Base-by-base conservation (phyloP, 2,888 invertebrate genomes). In the Leucophenga maculata region DNA sequence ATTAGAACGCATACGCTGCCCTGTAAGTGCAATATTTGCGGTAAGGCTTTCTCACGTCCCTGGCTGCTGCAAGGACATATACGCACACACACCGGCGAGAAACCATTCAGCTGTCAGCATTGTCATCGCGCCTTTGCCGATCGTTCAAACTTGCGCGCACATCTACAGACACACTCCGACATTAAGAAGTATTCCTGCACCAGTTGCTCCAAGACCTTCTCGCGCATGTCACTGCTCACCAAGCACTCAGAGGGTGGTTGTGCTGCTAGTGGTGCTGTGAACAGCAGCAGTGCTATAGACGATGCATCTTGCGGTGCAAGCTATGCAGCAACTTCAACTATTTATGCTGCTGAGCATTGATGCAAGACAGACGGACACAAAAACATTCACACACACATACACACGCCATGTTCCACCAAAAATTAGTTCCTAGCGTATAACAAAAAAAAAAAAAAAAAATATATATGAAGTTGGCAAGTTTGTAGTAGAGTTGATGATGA, bases 31-130 rank as follows among this genome's bases (percentile, higher is more conserved):
- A 94, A 95, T 79, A 91, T 97, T 70, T 99, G 98, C 87, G 98
- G 98, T 44, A 99, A 99, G 87, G 97, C 98, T 0, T 99, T 99
- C 90, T 97, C 97, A 57, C 91, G 98, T 16, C 98, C 98, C 3
- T 99, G 98, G 98, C 90, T 99, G 70, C 92, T 99, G 11, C 98
- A 99, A 89, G 98, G 98, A 1, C 99, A 99, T 90, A 97, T 98
- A 84, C 91, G 99, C 67, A 99, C 98, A 0, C 99, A 99, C 89
- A 99, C 98, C 0, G 99, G 98, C 0, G 98, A 99, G 88, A 99
- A 99, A 85, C 98, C 99, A 0, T 99, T 98, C 90, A 94, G 95
- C 68, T 99, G 99, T 89, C 94, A 94, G 72, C 96, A 97, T 86
- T 99, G 99, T 89, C 94, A 96, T 82, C 93, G 98, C 54, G 97